Evolutionary conservation across 2,113 vertebrate species (phyloP).

Genomic region (Hiodon tergisus): DNA sequence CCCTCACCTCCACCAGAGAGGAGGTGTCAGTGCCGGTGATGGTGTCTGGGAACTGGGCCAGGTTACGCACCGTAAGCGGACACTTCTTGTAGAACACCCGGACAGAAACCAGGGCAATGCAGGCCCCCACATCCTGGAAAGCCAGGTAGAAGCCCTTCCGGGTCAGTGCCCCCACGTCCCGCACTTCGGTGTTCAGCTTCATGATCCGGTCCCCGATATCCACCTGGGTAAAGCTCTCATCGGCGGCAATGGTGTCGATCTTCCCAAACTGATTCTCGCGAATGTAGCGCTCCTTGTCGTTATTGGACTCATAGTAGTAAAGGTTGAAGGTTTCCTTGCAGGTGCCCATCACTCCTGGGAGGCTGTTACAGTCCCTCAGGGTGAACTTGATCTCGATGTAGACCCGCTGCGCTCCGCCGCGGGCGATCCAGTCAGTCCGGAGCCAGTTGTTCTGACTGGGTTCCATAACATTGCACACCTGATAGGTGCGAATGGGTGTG

Average conservation of each 20-base stretch:
- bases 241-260: constrained; percentile 93
- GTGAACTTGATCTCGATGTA: constrained; percentile 99
- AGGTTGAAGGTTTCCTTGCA: constrained; percentile 99
- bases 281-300: constrained; percentile 86
- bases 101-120: constrained; percentile 92
- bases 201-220: constrained; percentile 97
- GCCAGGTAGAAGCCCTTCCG: constrained; percentile 94
- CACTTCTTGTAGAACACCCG: constrained; percentile 97
- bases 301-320: constrained; percentile 94
- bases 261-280: constrained; percentile 90
- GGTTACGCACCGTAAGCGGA: constrained; percentile 82
- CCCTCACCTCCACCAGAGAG: constrained; percentile 92
- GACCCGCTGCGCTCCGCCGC: constrained; percentile 86
- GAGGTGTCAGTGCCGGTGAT: constrained; percentile 92
- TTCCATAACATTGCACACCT: constrained; percentile 98
- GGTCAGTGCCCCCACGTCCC: constrained; percentile 83
- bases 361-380: constrained; percentile 93
- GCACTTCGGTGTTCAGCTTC: constrained; percentile 94
- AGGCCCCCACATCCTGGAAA: constrained; percentile 96
- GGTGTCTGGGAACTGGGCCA: constrained; percentile 95
- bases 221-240: constrained; percentile 98
- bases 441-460: constrained; percentile 97
- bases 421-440: constrained; percentile 94
- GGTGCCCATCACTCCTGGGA: constrained; percentile 93
- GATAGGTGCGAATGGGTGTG: constrained; percentile 93